A percentile compares a stretch with the other conserved stretches of the same genome.
Conservation (phyloP, 2,888 invertebrate genomes). For the Pollenia amentaria region DNA sequence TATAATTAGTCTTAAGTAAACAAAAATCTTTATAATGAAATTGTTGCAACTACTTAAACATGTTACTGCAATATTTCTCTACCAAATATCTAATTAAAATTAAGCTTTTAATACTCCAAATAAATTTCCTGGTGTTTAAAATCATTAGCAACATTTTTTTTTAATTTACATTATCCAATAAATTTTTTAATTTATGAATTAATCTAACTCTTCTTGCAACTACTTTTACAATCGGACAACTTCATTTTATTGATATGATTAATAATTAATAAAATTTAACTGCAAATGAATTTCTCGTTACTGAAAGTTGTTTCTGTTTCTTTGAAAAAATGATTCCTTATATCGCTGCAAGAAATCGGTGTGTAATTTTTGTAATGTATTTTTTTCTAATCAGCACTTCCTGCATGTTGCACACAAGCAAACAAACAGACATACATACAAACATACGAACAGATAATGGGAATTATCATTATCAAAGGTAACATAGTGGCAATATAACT, state of each 20-base stretch:
- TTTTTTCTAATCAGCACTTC: conserved; percentile 70
- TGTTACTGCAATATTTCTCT: not conserved
- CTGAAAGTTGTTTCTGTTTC: not conserved
- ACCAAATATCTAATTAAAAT: not conserved
- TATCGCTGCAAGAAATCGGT: conserved; percentile 34
- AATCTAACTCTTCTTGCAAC: not conserved
- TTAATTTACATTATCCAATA: not conserved
- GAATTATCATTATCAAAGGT: not conserved
- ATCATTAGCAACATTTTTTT: not conserved
- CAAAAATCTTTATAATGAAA: too few species aligned
- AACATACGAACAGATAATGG: conserved; percentile 6
- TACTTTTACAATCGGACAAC: not conserved
- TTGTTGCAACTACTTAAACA: not conserved
- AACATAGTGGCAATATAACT: conserved; percentile 36
- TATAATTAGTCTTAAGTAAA: too few species aligned
- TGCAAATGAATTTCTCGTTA: conserved; percentile 50
- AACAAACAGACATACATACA: not conserved
- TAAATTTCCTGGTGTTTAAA: not conserved
- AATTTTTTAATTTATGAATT: conserved; percentile 3
- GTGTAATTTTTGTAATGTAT: conserved; percentile 47
- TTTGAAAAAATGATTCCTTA: not conserved
- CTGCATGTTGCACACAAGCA: conserved; percentile 49
- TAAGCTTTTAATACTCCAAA: not conserved
- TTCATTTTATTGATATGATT: conserved; percentile 30
- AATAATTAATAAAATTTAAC: conserved; percentile 59